Conservation (phyloP, 1,140 invertebrate genomes). For the Plutomurus gul region DNA sequence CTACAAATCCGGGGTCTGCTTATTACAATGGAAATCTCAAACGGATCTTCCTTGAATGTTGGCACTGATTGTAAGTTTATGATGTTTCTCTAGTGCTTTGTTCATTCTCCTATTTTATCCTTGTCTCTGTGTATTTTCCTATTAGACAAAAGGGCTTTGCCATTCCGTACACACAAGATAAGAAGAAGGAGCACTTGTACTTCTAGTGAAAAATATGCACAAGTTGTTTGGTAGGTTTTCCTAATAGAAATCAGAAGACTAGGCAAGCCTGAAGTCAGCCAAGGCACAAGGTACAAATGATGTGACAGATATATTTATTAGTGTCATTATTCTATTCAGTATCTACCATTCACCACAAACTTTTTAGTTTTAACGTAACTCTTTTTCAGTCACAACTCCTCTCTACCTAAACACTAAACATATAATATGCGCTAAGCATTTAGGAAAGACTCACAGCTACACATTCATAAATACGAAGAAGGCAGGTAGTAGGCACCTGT, state of each 20-base stretch:
- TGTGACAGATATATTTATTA: slow-evolving; percentile 30
- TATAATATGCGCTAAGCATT: not conserved
- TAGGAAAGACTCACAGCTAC: not conserved
- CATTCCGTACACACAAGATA: not conserved
- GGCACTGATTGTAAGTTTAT: not conserved
- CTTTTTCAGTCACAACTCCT: too few species aligned
- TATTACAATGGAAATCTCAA: not conserved
- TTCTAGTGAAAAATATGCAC: too few species aligned
- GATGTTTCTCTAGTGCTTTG: not conserved
- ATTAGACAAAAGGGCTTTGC: not conserved
- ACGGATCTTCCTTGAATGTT: not conserved
- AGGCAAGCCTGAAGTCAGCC: not conserved
- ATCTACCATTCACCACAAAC: slow-evolving; percentile 1
- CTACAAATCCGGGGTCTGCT: too few species aligned
- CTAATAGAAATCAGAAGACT: not conserved
- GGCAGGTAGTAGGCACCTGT: not conserved
- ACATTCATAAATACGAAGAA: not conserved
- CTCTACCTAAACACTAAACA: not conserved
- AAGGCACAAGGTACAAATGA: slow-evolving; percentile 22
- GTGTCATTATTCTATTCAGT: slow-evolving; percentile 15
- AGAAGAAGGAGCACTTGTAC: not conserved
- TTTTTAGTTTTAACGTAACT: slow-evolving; percentile 2
- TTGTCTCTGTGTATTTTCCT: not conserved
- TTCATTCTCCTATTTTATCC: not conserved
- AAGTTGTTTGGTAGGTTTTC: slow-evolving; percentile 26